Conservation (phyloP, 2,888 invertebrate species). For the Pachycephus smyrnensis region DNA sequence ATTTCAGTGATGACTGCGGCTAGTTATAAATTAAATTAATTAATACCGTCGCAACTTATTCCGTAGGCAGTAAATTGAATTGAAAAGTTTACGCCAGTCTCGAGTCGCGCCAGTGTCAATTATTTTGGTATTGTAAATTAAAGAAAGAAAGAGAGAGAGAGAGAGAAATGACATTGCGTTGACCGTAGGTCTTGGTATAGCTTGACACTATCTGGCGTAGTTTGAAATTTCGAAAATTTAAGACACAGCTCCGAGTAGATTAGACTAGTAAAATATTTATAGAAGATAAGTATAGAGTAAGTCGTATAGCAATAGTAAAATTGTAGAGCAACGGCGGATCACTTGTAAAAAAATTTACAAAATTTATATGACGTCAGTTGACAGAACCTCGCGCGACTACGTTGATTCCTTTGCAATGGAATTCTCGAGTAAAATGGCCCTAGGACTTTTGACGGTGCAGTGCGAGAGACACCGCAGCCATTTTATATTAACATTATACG, state of each 20-base stretch:
- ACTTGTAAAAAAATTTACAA: background rate
- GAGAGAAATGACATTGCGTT: background rate
- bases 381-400: background rate
- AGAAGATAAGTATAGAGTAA: background rate
- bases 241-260: constrained; percentile 1
- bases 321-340: background rate
- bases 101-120: background rate
- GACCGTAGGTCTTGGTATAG: background rate
- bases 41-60: no score
- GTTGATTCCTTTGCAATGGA: background rate
- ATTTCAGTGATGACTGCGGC: no score
- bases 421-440: background rate
- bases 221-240: background rate
- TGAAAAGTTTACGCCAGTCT: no score
- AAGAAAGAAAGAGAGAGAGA: background rate
- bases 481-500: background rate
- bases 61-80: no score
- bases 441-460: background rate
- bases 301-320: background rate
- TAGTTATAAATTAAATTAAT: no score
- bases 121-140: background rate
- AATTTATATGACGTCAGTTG: background rate
- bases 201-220: background rate
- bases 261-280: background rate
- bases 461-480: background rate